A percentile compares a stretch with the other conserved stretches of the same genome.
Evolutionary conservation across 2,888 invertebrate species (phyloP).

Genomic region (Lomographa bimaculata): DNA sequence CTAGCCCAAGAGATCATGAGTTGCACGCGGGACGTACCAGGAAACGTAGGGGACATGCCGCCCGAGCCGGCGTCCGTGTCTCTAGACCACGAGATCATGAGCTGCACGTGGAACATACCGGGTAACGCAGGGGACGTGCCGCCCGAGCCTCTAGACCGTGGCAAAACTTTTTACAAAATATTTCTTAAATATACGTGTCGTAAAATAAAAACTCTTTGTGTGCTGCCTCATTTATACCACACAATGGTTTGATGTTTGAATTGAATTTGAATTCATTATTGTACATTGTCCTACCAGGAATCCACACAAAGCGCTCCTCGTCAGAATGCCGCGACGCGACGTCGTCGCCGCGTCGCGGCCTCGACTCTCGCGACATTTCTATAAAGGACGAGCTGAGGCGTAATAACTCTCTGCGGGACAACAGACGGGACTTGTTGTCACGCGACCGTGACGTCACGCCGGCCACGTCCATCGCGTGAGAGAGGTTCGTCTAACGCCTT

Average conservation of each 20-base stretch:
- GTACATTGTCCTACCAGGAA: no score
- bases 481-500: constrained; percentile 4
- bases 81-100: constrained; percentile 79
- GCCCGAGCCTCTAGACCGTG: no score
- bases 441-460: constrained; percentile 51
- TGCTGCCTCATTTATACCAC: no score
- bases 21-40: no score
- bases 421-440: constrained; percentile 52
- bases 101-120: constrained; percentile 67
- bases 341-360: constrained; percentile 64
- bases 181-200: no score
- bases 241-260: no score
- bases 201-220: no score
- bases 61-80: constrained; percentile 73
- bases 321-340: constrained; percentile 74
- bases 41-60: no score
- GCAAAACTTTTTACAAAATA: no score
- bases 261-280: no score
- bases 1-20: no score
- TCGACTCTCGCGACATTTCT: constrained; percentile 62
- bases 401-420: constrained; percentile 71
- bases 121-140: no score
- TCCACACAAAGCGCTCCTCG: constrained; percentile 77
- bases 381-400: constrained; percentile 67
- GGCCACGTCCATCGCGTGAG: constrained; percentile 69